A percentile compares a stretch with the other conserved stretches of the same genome.
phyloP scores from a whole-genome alignment of 2,888 invertebrate genomes.

The Sthenelais limicola region DNA sequence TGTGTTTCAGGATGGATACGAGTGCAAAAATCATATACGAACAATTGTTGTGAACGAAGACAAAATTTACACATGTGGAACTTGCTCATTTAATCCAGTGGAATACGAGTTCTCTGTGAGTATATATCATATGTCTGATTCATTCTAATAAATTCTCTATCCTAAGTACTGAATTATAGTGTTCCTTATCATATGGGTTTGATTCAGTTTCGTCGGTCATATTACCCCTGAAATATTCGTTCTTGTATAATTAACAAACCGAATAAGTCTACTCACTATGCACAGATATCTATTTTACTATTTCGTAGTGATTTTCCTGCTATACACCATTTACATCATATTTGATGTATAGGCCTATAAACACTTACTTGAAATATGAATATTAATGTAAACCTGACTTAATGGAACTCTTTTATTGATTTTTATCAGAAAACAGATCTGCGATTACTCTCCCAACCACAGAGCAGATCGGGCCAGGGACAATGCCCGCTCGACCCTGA shows the following conservation, averaged over 20 bases:
- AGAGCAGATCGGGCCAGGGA: slow-evolving; percentile 31
- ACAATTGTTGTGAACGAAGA: slow-evolving; percentile 21
- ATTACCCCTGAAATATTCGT: no score
- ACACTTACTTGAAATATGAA: no score
- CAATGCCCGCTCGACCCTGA: slow-evolving; percentile 49
- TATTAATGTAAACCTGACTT: background rate
- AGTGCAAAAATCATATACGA: slow-evolving; percentile 32
- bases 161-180: background rate
- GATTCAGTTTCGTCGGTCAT: no score
- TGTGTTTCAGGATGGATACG: slow-evolving; percentile 22
- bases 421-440: slow-evolving; percentile 5
- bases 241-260: no score
- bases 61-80: slow-evolving; percentile 21
- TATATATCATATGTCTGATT: background rate
- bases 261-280: no score
- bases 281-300: no score
- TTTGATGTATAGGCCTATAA: no score
- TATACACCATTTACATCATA: no score
- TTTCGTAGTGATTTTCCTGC: no score
- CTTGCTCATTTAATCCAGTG: slow-evolving; percentile 18
- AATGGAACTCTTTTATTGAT: background rate
- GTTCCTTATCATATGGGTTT: no score
- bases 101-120: slow-evolving; percentile 21
- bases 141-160: background rate
- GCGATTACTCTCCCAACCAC: background rate